Conservation (phyloP, 1,140 invertebrate species). For the Lepidotrigona ventralis region DNA sequence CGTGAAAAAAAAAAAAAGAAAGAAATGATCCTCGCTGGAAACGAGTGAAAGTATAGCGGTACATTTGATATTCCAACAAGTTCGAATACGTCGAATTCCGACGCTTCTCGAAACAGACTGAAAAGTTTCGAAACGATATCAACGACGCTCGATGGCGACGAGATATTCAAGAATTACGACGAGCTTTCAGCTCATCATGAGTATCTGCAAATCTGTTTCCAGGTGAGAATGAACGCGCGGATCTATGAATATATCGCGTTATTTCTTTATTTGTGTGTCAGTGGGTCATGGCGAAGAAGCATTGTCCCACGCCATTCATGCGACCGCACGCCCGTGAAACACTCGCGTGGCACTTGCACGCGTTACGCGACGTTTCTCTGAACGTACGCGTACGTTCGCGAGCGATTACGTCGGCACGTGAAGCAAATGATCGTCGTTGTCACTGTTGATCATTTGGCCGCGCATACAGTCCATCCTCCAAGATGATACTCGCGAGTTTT, state of each 20-base stretch:
- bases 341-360: slow-evolving; percentile 37
- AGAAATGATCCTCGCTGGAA: slow-evolving; percentile 25
- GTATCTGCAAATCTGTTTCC: background rate
- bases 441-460: background rate
- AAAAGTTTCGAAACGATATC: slow-evolving; percentile 41
- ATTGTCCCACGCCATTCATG: slow-evolving; percentile 65
- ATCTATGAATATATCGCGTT: slow-evolving; percentile 31
- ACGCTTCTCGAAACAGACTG: slow-evolving; percentile 8
- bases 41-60: slow-evolving; percentile 63
- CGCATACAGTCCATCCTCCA: slow-evolving; percentile 11
- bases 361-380: background rate
- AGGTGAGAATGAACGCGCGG: background rate
- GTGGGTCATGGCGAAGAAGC: slow-evolving; percentile 71
- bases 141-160: background rate
- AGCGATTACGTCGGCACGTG: slow-evolving; percentile 20
- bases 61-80: slow-evolving; percentile 8
- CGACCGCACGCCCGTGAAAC: slow-evolving; percentile 43
- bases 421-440: slow-evolving; percentile 8
- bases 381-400: background rate
- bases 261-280: slow-evolving; percentile 69
- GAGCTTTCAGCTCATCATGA: too few relatives aligned
- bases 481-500: slow-evolving; percentile 26
- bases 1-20: background rate
- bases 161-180: too few relatives aligned
- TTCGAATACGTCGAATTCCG: slow-evolving; percentile 38